These are phyloP conservation scores for Saccopteryx bilineata DNA, from an alignment of 2,113 vertebrate species.

Conservation along the genomic window DNA sequence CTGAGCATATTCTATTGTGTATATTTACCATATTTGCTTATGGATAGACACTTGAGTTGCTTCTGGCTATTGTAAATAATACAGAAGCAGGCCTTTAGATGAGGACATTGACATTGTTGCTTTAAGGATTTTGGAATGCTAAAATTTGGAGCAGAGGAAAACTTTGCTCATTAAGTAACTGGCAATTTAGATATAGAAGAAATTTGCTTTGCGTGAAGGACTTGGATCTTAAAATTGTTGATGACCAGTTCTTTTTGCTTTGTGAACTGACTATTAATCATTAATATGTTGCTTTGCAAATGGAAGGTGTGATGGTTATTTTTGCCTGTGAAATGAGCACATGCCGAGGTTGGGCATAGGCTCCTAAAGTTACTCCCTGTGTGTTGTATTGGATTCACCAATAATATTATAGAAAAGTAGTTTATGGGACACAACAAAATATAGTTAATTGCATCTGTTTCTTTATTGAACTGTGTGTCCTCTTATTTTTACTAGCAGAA, in stretches of 20 bases:
- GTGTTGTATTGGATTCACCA: not conserved
- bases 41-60: not conserved
- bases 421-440: constrained; percentile 28
- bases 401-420: constrained; percentile 11
- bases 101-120: not conserved
- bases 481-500: not conserved
- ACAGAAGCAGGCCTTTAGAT: too few relatives aligned
- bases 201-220: not conserved
- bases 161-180: not conserved
- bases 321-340: not conserved
- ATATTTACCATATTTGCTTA: not conserved
- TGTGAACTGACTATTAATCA: not conserved
- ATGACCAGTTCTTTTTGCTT: not conserved
- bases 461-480: constrained; percentile 63
- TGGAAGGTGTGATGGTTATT: not conserved
- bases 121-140: not conserved
- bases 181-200: not conserved
- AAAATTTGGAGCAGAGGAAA: not conserved
- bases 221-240: not conserved
- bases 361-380: not conserved
- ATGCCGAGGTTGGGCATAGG: too few relatives aligned
- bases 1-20: not conserved
- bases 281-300: not conserved
- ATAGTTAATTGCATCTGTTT: not conserved
- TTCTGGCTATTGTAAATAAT: not conserved